phyloP scores from a whole-genome alignment of 2,888 invertebrate genomes.

The Chydorus sphaericus region DNA sequence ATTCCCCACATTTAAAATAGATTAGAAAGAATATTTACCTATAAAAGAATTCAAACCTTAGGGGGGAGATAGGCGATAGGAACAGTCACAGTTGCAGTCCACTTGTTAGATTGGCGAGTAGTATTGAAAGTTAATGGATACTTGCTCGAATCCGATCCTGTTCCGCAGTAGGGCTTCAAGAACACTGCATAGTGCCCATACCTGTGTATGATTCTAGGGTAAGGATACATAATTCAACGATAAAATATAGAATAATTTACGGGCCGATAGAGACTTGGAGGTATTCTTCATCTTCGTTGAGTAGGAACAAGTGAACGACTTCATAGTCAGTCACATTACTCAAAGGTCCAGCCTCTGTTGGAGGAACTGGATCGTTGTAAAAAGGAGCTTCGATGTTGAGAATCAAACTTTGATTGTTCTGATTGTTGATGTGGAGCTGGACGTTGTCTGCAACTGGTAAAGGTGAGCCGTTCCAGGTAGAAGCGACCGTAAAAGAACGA shows the following conservation, averaged over 20 bases:
- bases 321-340: conserved; percentile 31
- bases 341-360: conserved; percentile 26
- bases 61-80: neutral
- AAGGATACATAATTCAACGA: neutral
- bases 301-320: conserved; percentile 37
- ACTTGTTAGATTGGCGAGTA: neutral
- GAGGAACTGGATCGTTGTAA: conserved; percentile 28
- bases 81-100: neutral
- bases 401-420: neutral
- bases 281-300: conserved; percentile 32
- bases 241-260: neutral
- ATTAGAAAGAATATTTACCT: neutral
- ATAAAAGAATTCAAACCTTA: neutral
- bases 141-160: too few species aligned
- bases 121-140: too few species aligned
- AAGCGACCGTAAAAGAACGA: neutral
- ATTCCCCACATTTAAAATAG: neutral
- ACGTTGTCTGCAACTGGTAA: neutral
- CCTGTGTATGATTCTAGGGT: neutral
- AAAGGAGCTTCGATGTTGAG: conserved; percentile 26
- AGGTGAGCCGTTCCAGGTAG: neutral
- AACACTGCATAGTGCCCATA: neutral
- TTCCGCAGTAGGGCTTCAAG: too few species aligned
- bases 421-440: neutral
- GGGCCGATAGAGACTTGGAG: conserved; percentile 36